Conservation (phyloP, 92 coral and sea anemone species). For the Actinostola sp. region DNA sequence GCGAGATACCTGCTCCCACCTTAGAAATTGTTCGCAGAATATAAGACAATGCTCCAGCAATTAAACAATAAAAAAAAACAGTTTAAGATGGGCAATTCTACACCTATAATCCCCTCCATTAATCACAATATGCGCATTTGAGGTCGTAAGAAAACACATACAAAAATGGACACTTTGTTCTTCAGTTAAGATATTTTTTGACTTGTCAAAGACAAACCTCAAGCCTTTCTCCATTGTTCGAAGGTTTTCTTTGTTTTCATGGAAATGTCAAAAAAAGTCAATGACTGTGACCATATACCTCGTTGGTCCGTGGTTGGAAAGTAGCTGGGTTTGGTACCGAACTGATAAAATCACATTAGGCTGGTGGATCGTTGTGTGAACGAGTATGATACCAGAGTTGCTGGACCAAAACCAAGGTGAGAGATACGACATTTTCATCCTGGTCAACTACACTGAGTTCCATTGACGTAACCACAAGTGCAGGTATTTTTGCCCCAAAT, state of each 20-base stretch:
- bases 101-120: slow-evolving; percentile 1
- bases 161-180: not conserved
- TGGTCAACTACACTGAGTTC: not conserved
- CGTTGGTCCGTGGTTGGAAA: not conserved
- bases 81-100: slow-evolving; percentile 11
- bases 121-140: not conserved
- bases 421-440: not conserved
- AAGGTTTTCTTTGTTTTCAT: slow-evolving; percentile 7
- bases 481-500: not conserved
- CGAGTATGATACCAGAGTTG: slow-evolving; percentile 12
- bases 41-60: slow-evolving; percentile 8
- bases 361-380: not conserved
- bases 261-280: not conserved
- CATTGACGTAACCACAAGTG: not conserved
- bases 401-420: slow-evolving; percentile 1
- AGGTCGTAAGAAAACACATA: not conserved
- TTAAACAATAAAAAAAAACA: slow-evolving; percentile 18
- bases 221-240: slow-evolving; percentile 16
- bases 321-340: not conserved
- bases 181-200: too few relatives aligned
- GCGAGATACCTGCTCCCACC: slow-evolving; percentile 10
- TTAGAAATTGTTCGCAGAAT: slow-evolving; percentile 6
- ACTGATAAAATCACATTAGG: not conserved
- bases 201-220: slow-evolving; percentile 3
- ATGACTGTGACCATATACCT: too few relatives aligned